A percentile compares a stretch with the other conserved stretches of the same genome.
These are phyloP conservation scores for Galemys pyrenaicus DNA, from an alignment of 2,113 vertebrate genomes.

Conservation along the genomic window DNA sequence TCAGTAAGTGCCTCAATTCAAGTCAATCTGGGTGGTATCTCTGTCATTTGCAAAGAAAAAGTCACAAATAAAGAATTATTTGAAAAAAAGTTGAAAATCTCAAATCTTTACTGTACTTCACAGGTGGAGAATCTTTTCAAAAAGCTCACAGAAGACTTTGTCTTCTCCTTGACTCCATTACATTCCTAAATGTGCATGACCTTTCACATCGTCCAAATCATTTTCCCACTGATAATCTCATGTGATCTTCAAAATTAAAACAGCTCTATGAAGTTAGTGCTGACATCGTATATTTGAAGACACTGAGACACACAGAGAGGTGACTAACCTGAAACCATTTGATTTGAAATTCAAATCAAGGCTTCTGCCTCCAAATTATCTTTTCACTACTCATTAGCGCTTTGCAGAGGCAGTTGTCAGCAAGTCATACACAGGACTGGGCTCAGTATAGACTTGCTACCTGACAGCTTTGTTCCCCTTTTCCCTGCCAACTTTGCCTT, in stretches of 20 bases:
- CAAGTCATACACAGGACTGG: not conserved
- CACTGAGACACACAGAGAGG: not conserved
- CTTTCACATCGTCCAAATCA: constrained; percentile 38
- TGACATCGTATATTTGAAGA: not conserved
- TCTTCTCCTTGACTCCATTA: constrained; percentile 33
- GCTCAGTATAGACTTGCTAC: constrained; percentile 36
- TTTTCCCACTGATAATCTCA: constrained; percentile 2
- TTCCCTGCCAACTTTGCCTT: not conserved
- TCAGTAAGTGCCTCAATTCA: constrained; percentile 19
- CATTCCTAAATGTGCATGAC: not conserved
- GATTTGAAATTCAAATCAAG: constrained; percentile 49
- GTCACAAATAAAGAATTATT: constrained; percentile 32
- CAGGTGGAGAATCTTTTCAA: not conserved
- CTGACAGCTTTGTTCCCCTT: not conserved
- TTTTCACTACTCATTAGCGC: constrained; percentile 17
- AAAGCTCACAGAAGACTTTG: not conserved
- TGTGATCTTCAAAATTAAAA: constrained; percentile 50
- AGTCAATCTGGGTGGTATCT: not conserved
- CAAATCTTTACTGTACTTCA: constrained; percentile 1
- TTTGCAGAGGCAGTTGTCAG: constrained; percentile 16
- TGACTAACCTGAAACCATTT: not conserved
- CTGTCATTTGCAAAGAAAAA: not conserved
- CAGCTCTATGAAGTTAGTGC: not conserved
- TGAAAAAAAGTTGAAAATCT: not conserved
- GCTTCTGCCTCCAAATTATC: constrained; percentile 33